Percentiles rank a stretch among this genome's conserved stretches.
Conservation (phyloP, 2,797 vertebrate species). For the Pelobates cultripes region DNA sequence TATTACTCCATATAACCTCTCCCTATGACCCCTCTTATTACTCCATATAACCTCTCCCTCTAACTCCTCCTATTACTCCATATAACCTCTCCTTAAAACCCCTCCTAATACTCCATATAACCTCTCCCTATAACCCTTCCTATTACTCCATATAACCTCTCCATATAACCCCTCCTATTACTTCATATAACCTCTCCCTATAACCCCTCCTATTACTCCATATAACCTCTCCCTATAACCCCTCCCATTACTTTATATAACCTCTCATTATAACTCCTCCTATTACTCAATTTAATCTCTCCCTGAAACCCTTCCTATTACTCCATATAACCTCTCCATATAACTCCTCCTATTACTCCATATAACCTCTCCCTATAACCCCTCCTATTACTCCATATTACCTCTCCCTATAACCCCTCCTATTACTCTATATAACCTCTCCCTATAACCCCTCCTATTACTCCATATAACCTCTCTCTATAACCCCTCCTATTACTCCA, state of each 20-base stretch:
- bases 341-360: background rate
- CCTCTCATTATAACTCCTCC: background rate
- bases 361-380: background rate
- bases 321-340: background rate
- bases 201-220: background rate
- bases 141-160: too few relatives aligned
- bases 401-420: too few relatives aligned
- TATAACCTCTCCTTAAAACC: background rate
- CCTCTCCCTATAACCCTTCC: too few relatives aligned
- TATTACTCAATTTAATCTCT: too few relatives aligned
- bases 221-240: background rate
- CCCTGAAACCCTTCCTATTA: background rate
- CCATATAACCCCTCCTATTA: too few relatives aligned
- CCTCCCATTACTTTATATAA: background rate
- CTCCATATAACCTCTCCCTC: background rate
- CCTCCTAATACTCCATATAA: background rate
- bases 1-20: background rate
- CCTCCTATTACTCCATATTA: background rate
- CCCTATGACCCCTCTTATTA: background rate
- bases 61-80: background rate
- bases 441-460: too few relatives aligned
- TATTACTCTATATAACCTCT: too few relatives aligned
- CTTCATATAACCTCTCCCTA: too few relatives aligned
- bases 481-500: background rate
- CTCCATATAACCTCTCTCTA: too few relatives aligned